These are phyloP conservation scores for Alcedo quadribrachys DNA, from an alignment of 2,797 vertebrate species.

Conservation along the genomic window DNA sequence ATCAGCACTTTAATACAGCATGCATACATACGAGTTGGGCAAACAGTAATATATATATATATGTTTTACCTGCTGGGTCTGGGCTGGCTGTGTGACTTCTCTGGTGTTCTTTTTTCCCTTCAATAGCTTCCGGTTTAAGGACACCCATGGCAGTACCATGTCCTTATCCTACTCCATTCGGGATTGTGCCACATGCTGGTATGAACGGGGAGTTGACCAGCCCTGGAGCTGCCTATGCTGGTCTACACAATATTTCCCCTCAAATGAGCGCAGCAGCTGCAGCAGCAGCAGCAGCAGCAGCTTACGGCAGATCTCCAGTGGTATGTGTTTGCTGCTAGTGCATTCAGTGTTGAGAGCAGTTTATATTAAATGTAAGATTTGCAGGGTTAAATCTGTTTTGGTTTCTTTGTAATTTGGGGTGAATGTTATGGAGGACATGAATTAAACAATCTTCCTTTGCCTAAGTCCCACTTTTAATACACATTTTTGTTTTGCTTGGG, in stretches of 20 bases:
- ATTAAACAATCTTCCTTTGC: not conserved
- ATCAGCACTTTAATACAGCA: not conserved
- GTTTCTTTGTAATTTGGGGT: not conserved
- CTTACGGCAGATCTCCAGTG: constrained; percentile 94
- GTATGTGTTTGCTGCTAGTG: constrained; percentile 68
- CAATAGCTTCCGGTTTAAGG: constrained; percentile 88
- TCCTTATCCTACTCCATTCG: constrained; percentile 94
- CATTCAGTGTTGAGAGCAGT: not conserved
- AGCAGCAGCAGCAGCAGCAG: constrained; percentile 85
- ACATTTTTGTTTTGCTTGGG: constrained; percentile 60
- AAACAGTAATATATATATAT: too few relatives aligned
- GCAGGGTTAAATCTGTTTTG: not conserved
- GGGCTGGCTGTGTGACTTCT: not conserved
- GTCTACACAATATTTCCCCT: constrained; percentile 95
- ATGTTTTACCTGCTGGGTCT: not conserved
- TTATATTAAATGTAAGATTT: not conserved
- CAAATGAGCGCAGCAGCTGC: constrained; percentile 94
- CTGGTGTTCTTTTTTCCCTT: not conserved
- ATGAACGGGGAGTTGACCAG: constrained; percentile 95
- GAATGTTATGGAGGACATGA: not conserved
- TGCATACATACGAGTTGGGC: too few relatives aligned
- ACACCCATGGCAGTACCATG: constrained; percentile 96
- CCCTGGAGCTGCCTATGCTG: constrained; percentile 92
- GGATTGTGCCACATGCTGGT: constrained; percentile 95
- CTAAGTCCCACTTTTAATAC: not conserved